Percentiles rank a stretch among this genome's conserved stretches.
Evolutionary conservation across 2,888 invertebrate genomes (phyloP).

Genomic region (Prosopocoilus inquinatus): DNA sequence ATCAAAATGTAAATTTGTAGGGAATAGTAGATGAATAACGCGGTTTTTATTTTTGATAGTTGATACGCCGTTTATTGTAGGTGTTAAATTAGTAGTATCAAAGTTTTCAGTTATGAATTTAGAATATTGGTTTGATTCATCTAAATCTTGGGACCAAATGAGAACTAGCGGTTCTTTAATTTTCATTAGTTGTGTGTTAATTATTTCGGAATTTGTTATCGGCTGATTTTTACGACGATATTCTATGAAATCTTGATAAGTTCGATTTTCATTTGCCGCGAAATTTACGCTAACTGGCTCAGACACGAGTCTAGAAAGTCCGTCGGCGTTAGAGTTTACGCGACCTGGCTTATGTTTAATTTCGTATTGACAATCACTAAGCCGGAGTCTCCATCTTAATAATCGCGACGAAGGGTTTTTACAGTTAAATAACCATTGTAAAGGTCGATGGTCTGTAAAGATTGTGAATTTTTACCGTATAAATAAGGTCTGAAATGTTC

Average conservation of each 20-base stretch:
- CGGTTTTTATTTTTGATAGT: conserved; percentile 17
- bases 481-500: conserved; percentile 19
- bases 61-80: conserved; percentile 11
- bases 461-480: conserved; percentile 11
- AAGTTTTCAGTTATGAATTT: conserved; percentile 13
- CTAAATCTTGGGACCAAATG: conserved; percentile 22
- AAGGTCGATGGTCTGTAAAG: no score
- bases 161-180: conserved; percentile 16
- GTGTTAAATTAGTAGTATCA: conserved; percentile 5
- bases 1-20: conserved; percentile 17
- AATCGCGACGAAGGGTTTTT: background rate
- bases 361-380: background rate
- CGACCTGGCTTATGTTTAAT: conserved; percentile 3
- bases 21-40: conserved; percentile 10
- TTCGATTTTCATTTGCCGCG: background rate
- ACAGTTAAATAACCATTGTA: no score
- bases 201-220: conserved; percentile 9
- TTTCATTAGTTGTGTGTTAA: conserved; percentile 8
- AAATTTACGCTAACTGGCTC: background rate
- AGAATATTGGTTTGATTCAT: conserved; percentile 18
- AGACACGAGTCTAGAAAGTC: background rate
- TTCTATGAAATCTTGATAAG: conserved; percentile 18
- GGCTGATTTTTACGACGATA: conserved; percentile 12
- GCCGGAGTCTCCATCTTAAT: background rate
- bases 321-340: conserved; percentile 9